phyloP scores from a whole-genome alignment of 30 jellyfish, hydroid and myxozoan genomes.

The Sanderia malayensis region DNA sequence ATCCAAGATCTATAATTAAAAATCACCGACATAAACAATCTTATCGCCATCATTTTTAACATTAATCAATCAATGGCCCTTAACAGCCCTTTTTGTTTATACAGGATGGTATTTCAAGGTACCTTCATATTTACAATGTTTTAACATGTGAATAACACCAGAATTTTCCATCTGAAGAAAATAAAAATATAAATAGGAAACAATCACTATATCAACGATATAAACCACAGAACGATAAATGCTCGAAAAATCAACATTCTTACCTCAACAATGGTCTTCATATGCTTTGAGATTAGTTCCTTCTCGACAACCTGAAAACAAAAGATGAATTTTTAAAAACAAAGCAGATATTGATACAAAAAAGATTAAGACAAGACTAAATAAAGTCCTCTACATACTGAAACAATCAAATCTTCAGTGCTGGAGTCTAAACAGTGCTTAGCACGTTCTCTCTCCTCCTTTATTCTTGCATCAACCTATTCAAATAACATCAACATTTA shows the following conservation, averaged over 20 bases:
- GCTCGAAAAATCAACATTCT: not conserved
- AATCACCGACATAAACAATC: no score
- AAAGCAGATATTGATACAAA: no score
- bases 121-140: constrained; percentile 97
- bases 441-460: constrained; percentile 93
- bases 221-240: not conserved
- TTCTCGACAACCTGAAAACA: constrained; percentile 88
- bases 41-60: no score
- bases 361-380: no score
- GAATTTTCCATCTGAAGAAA: constrained; percentile 92
- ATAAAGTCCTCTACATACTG: constrained; percentile 68
- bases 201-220: not conserved
- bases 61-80: no score
- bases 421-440: constrained; percentile 93
- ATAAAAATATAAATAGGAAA: not conserved
- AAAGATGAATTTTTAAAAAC: no score
- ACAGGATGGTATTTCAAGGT: no score
- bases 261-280: constrained; percentile 98
- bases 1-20: constrained; percentile 75
- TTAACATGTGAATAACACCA: constrained; percentile 94
- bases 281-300: constrained; percentile 86
- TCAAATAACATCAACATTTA: no score
- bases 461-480: constrained; percentile 93
- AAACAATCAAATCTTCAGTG: constrained; percentile 83
- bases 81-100: no score